phyloP scores from a whole-genome alignment of 2,113 vertebrate genomes.

The Gymnogyps californianus region DNA sequence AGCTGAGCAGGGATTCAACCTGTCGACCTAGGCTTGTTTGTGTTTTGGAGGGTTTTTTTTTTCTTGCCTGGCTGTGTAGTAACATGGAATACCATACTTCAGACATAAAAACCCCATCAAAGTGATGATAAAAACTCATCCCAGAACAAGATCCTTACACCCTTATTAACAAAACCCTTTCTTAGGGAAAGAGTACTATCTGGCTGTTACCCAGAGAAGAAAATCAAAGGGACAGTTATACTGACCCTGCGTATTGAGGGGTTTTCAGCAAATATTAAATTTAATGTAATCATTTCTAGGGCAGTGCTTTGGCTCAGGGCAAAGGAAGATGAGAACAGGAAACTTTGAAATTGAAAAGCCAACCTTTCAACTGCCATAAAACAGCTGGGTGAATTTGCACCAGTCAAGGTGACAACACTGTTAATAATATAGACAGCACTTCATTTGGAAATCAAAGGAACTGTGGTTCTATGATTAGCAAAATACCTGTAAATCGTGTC shows the following conservation, averaged over 20 bases:
- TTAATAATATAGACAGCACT: background rate
- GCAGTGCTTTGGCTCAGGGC: background rate
- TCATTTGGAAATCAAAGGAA: constrained; percentile 13
- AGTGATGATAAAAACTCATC: background rate
- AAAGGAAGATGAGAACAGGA: background rate
- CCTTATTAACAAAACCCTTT: background rate
- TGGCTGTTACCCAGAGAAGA: background rate
- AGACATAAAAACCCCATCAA: rapidly evolving
- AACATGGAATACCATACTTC: background rate
- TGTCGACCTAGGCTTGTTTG: background rate
- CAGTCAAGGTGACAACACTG: background rate
- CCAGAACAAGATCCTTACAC: background rate
- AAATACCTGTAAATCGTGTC: constrained; percentile 33
- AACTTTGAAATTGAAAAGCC: background rate
- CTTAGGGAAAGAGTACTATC: background rate
- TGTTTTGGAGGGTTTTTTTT: background rate
- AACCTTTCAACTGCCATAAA: background rate
- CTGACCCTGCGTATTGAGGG: background rate
- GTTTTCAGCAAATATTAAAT: background rate
- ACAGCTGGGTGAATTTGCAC: background rate
- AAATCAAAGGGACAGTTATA: background rate
- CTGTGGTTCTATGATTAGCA: background rate
- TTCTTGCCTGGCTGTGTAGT: background rate
- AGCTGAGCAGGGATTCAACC: background rate
- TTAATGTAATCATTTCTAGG: background rate